Percentiles rank a stretch among this genome's conserved stretches.
Conservation (phyloP, 1,140 invertebrate species). For the Laupala kohalensis region DNA sequence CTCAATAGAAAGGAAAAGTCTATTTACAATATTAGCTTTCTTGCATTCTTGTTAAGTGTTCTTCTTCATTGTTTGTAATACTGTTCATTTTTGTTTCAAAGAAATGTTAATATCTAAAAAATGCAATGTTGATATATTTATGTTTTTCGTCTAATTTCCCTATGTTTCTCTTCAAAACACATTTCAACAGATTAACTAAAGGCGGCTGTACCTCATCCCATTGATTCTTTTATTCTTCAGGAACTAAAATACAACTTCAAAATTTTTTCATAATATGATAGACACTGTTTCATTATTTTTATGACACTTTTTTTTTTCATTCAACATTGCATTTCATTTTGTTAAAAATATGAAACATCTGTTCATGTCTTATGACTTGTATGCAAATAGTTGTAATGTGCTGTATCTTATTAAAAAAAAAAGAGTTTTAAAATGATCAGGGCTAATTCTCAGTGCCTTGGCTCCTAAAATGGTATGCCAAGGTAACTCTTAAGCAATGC, state of each 20-base stretch:
- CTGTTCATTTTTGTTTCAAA: too few species aligned
- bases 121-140: too few species aligned
- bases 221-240: too few species aligned
- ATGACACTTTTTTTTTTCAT: too few species aligned
- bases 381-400: not conserved
- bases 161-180: too few species aligned
- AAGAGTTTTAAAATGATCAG: not conserved
- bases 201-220: too few species aligned
- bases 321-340: not conserved
- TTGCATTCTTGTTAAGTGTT: not conserved
- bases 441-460: constrained; percentile 2
- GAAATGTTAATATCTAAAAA: too few species aligned
- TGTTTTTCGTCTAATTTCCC: too few species aligned
- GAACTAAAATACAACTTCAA: too few species aligned
- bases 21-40: not conserved
- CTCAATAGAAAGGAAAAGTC: not conserved
- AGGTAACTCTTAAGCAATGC: constrained; percentile 1
- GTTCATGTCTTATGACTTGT: not conserved
- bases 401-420: not conserved
- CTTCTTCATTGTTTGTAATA: not conserved
- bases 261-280: too few species aligned
- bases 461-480: not conserved
- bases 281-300: too few species aligned
- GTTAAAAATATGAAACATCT: not conserved
- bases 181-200: too few species aligned